A percentile compares a stretch with the other conserved stretches of the same genome.
Evolutionary conservation across 2,888 invertebrate species (phyloP).

Genomic region (Pseudanteris insignis): DNA sequence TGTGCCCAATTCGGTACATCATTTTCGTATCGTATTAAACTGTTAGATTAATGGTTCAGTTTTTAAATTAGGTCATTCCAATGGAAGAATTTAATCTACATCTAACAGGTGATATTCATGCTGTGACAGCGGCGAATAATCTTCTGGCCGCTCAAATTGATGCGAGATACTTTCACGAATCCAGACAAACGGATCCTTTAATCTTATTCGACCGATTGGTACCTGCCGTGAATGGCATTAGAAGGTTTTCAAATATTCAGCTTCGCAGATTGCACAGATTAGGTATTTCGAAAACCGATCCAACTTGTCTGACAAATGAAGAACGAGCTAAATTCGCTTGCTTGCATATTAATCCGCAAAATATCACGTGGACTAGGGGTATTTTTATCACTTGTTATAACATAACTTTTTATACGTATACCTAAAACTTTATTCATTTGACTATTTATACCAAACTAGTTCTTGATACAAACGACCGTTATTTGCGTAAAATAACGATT

Average conservation of each 20-base stretch:
- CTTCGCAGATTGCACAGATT: constrained; percentile 28
- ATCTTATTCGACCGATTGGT: constrained; percentile 68
- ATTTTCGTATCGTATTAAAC: too few relatives aligned
- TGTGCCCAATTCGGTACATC: too few relatives aligned
- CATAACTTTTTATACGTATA: too few relatives aligned
- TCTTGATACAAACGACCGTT: constrained; percentile 95
- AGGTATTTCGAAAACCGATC: constrained; percentile 46
- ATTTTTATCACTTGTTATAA: too few relatives aligned
- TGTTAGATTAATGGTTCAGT: constrained; percentile 79
- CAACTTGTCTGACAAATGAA: constrained; percentile 65
- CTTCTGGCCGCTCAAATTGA: constrained; percentile 95
- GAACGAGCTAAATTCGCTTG: constrained; percentile 77
- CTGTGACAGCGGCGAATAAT: constrained; percentile 96
- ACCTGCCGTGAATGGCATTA: constrained; percentile 23
- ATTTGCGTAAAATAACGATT: constrained; percentile 90
- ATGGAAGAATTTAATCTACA: constrained; percentile 99
- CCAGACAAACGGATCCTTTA: constrained; percentile 78
- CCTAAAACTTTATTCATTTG: too few relatives aligned
- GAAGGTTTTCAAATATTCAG: constrained; percentile 33
- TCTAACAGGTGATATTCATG: constrained; percentile 97
- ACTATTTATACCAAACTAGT: too few relatives aligned
- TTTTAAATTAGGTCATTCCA: constrained; percentile 92
- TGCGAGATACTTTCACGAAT: constrained; percentile 95
- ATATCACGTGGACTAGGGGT: constrained; percentile 96
- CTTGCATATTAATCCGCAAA: constrained; percentile 73